Conservation (phyloP, 2,797 vertebrate species). For the Molothrus ater region DNA sequence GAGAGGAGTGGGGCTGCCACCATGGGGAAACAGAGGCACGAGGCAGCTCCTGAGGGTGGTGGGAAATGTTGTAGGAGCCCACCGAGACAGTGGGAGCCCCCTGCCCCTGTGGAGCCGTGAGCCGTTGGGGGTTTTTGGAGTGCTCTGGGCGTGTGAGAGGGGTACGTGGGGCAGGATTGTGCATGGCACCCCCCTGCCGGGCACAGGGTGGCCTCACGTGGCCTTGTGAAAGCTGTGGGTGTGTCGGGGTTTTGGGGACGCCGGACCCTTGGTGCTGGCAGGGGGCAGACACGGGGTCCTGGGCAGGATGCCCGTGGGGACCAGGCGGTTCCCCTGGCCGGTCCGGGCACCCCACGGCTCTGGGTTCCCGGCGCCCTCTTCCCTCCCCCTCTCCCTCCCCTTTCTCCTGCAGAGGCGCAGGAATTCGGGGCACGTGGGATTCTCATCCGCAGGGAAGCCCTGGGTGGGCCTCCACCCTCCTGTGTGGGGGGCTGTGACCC, state of each 20-base stretch:
- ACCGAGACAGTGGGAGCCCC: neutral
- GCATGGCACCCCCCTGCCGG: neutral
- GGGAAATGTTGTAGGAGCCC: neutral
- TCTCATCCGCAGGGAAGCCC: neutral
- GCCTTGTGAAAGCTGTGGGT: neutral
- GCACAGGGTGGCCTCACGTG: neutral
- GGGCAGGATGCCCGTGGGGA: neutral
- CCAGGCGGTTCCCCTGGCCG: neutral
- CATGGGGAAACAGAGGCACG: neutral
- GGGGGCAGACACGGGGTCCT: neutral
- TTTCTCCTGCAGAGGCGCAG: neutral
- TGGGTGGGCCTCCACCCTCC: neutral
- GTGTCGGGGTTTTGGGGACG: neutral
- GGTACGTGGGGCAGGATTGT: neutral
- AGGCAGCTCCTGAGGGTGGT: accelerated
- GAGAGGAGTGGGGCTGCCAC: neutral
- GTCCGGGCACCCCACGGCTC: neutral
- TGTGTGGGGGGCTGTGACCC: neutral
- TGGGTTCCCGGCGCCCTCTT: neutral
- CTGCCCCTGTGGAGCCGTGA: accelerated
- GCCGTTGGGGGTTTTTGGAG: neutral
- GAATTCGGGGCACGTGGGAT: neutral
- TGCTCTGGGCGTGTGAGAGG: neutral
- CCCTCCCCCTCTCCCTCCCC: neutral
- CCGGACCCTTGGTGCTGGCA: neutral